A percentile compares a stretch with the other conserved stretches of the same genome.
Evolutionary conservation across 1,140 invertebrate species (phyloP).

Genomic region (Drosophila jambulina): DNA sequence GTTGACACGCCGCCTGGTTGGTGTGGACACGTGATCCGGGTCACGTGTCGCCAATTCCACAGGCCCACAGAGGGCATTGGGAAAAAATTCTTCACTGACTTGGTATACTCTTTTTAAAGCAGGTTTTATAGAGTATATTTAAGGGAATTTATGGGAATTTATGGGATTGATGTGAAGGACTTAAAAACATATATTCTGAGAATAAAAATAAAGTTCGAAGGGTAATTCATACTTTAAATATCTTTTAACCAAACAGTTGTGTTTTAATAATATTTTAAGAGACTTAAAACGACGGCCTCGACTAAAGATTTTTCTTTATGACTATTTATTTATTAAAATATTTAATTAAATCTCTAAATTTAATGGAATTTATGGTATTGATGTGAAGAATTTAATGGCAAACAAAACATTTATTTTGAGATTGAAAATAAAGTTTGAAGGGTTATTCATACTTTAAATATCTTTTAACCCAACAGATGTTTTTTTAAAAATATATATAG

Average conservation of each 20-base stretch:
- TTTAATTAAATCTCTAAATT: background rate
- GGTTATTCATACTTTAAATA: background rate
- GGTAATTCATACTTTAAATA: background rate
- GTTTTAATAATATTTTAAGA: background rate
- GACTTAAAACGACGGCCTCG: background rate
- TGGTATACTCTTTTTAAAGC: constrained; percentile 6
- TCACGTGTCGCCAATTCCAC: constrained; percentile 71
- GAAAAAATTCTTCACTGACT: constrained; percentile 17
- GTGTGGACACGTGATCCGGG: constrained; percentile 74
- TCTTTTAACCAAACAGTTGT: background rate
- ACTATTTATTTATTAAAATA: background rate
- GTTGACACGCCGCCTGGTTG: constrained; percentile 66
- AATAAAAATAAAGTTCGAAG: background rate
- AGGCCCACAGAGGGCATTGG: constrained; percentile 30
- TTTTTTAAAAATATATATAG: background rate
- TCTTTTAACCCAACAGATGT: background rate
- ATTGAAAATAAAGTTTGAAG: background rate
- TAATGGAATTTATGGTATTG: background rate
- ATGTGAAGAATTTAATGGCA: background rate
- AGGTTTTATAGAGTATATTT: background rate
- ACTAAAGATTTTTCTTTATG: background rate
- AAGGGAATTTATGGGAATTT: background rate
- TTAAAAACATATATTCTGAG: background rate
- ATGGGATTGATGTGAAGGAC: too few relatives aligned
- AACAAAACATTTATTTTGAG: background rate